These are phyloP conservation scores for Theocolax elegans DNA, from an alignment of 1,140 invertebrate species.

Conservation along the genomic window DNA sequence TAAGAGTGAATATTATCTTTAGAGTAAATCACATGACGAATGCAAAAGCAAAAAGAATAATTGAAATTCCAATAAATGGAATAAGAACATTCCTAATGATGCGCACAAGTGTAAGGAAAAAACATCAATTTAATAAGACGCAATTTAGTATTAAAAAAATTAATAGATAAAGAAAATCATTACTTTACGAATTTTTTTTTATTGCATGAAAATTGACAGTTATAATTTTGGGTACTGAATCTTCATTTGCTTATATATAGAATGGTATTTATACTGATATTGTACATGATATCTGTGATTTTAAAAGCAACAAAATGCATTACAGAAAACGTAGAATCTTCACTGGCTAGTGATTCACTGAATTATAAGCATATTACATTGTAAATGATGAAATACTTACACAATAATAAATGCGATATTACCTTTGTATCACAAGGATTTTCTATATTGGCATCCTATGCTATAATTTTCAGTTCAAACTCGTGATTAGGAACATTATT, in stretches of 20 bases:
- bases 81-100: conserved; percentile 46
- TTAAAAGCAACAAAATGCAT: conserved; percentile 37
- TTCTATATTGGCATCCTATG: not conserved
- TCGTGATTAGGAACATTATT: conserved; percentile 18
- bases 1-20: conserved; percentile 46
- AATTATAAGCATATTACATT: conserved; percentile 17
- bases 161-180: conserved; percentile 19
- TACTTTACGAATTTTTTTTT: conserved; percentile 25
- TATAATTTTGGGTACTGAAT: conserved; percentile 39
- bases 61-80: conserved; percentile 41
- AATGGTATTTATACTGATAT: conserved; percentile 50
- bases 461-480: not conserved
- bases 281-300: conserved; percentile 50
- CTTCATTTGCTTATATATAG: conserved; percentile 43
- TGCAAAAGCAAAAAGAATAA: conserved; percentile 25
- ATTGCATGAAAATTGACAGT: conserved; percentile 36
- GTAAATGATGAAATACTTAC: conserved; percentile 24
- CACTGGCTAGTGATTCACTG: conserved; percentile 30
- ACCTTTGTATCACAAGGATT: conserved; percentile 31
- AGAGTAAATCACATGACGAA: conserved; percentile 39
- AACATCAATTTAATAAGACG: not conserved
- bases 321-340: conserved; percentile 21
- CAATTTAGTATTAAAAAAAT: conserved; percentile 19
- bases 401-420: conserved; percentile 30
- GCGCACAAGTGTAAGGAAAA: conserved; percentile 25